phyloP scores from a whole-genome alignment of 2,113 vertebrate species.

The Ginglymostoma cirratum region DNA sequence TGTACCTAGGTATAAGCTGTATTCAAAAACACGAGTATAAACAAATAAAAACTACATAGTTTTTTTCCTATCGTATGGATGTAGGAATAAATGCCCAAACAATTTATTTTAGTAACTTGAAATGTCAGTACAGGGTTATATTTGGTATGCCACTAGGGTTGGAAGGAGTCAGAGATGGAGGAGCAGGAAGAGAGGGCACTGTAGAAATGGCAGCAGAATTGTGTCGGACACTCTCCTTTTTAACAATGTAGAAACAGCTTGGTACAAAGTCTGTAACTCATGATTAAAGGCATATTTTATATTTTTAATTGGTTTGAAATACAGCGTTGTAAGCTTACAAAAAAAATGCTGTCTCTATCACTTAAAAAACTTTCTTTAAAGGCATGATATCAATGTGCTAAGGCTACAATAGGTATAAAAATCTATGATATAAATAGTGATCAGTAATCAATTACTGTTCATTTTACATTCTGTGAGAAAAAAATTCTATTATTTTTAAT shows the following conservation, averaged over 20 bases:
- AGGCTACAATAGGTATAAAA: constrained; percentile 32
- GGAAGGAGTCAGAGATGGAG: background rate
- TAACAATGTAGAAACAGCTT: constrained; percentile 26
- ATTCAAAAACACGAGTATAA: constrained; percentile 24
- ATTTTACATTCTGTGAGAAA: constrained; percentile 36
- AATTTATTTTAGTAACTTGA: background rate
- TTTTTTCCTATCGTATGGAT: background rate
- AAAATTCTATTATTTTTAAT: background rate
- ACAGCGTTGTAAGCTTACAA: constrained; percentile 52
- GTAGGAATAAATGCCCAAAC: constrained; percentile 16
- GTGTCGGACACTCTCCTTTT: background rate
- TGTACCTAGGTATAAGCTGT: constrained; percentile 16
- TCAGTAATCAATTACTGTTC: constrained; percentile 34
- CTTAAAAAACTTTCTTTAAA: constrained; percentile 36
- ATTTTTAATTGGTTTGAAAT: constrained; percentile 58
- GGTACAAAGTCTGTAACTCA: background rate
- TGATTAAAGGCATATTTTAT: constrained; percentile 33
- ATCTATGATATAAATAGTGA: constrained; percentile 35
- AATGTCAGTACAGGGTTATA: background rate
- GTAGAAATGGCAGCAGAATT: background rate
- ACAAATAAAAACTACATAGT: constrained; percentile 19
- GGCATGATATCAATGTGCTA: constrained; percentile 32
- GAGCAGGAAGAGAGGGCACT: too few relatives aligned
- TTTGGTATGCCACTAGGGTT: background rate
- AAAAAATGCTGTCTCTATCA: constrained; percentile 27